Base-by-base conservation (phyloP, 2,113 vertebrate genomes). In the Sander vitreus region DNA sequence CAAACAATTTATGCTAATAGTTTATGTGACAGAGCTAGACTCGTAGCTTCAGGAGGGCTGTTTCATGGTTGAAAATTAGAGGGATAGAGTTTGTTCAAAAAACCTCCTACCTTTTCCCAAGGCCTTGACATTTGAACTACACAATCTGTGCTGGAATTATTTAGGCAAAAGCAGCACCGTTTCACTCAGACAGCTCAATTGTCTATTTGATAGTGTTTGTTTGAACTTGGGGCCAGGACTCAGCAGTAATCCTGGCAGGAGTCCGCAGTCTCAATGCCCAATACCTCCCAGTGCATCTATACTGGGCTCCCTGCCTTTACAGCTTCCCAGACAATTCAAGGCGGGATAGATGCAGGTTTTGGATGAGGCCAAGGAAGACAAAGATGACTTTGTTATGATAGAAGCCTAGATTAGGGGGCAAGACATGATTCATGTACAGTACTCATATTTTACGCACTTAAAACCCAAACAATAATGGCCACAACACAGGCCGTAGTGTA, bases 231-330 rank as follows among this genome's bases (percentile, higher is more conserved):
- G 58, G 68, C 84, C 82, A 84, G 79, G 81, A 89, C 76, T 88
- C 86, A 70, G 80, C 86, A 85, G 83, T 68, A 78, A 76, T 81
- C 63, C 80, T 93, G 91, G 91, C 91, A 91, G 58, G 65, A 85
- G 53, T 85, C 69, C 6, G 74, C 55, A 13, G 8, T 51, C 43
- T 85, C 68, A 43, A 12, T 82, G 89, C 84, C 85, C 80, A 90
- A 25, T 63, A 55, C 64, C 43, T 89, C 84, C 80, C 84, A 76
- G 81, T 85, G 82, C 81, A 85, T 81, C 81, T 58, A 51, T 23
- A 33, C 82, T 76, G 84, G 89, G 85, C 84, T 89, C 67, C 64
- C 23, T 83, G 88, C 88, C 80, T 80, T 63, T 50, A 55, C 62
- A 45, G 80, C 65, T 53, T 74, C 78, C 73, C 73, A 68, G 15